Base-by-base conservation (phyloP, 2,797 vertebrate species). In the Lacerta bilineata region DNA sequence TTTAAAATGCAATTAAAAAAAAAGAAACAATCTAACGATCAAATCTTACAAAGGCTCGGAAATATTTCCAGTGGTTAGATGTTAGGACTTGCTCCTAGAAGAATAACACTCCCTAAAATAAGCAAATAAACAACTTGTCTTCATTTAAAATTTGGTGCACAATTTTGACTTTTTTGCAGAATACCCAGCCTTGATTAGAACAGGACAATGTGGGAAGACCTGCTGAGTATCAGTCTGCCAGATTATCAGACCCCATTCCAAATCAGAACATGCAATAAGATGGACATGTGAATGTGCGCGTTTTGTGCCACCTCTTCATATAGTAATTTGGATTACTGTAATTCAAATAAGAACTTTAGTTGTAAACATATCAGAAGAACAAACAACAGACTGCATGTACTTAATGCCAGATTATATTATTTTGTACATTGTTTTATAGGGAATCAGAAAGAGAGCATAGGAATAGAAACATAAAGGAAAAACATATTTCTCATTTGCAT, bases 111-210 rank as follows among this genome's bases (percentile, higher is more conserved):
- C 66, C 36, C 11, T 25, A 50, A 77, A n/a, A 84, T 55, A 50
- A 27, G 25, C 23, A 80, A 18, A 29, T 80, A 64, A 36, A 18
- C 55, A 36, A 43, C 13, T 78, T 18, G 39, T 68, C 33, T 36
- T 86, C 10, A 27, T 33, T 66, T 69, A 79, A n/a, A 71, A 86
- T 86, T 71, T 80, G 64, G 77, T 50, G 15, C 25, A 55, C 33
- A 86, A 69, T 10, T 76, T n/a, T 85, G 55, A 77, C 20, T n/a
- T 59, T 46, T 46, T n/a, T n/a, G 8, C 66, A 69, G 23, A 69
- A 9, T 46, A 18, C 13, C 36, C 72, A 41, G 72, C 7, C 20
- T 50, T 80, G 27, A 55, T 55, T 13, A 7, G 55, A 25, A 81
- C 23, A 27, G 41, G 15, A 50, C 18, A 17, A 61, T 80, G 78